Base-by-base conservation (phyloP, 2,113 vertebrate genomes). In the Oryzias javanicus region DNA sequence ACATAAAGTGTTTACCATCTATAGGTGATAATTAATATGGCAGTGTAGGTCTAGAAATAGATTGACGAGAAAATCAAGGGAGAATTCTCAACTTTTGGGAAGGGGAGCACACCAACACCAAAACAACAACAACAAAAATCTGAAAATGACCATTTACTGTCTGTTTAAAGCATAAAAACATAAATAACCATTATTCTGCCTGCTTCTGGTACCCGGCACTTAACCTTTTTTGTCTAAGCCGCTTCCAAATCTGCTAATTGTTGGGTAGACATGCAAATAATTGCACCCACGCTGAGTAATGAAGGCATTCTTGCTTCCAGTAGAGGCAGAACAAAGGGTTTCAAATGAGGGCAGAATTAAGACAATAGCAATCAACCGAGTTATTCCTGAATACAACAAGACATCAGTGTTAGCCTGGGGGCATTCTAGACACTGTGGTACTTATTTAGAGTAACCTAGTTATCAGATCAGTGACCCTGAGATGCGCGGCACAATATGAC, bases 311-410 rank as follows among this genome's bases (percentile, higher is more conserved):
- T 22, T 1, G 45, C 56, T 75, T 60, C 62, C 70, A 66, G 55
- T 65, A 64, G 55, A 55, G 67, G 41, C 46, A 2, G 27, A 7
- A 56, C 48, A 41, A 71, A 67, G 55, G 68, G n/a, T 55, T 76
- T 55, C 25, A 55, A 78, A 78, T 53, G 64, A 74, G 64, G 72
- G 62, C 68, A 81, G 66, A 64, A 76, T 76, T 73, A 47, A 80
- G 60, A 88, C 60, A 67, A 83, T 72, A 75, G 82, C 75, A 78
- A 77, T 77, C 46, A 76, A 74, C 57, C 14, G 40, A 82, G 63
- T 49, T 25, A 48, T 54, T 72, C 55, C 65, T 47, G 48, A 80
- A 76, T 35, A 65, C 44, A 7, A 52, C 46, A 24, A 60, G 72
- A 71, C 74, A 50, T 24, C 58, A 56, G 52, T 57, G 55, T 67